Evolutionary conservation across 2,113 vertebrate species (phyloP).

Genomic region (Chloropsis cyanopogon): DNA sequence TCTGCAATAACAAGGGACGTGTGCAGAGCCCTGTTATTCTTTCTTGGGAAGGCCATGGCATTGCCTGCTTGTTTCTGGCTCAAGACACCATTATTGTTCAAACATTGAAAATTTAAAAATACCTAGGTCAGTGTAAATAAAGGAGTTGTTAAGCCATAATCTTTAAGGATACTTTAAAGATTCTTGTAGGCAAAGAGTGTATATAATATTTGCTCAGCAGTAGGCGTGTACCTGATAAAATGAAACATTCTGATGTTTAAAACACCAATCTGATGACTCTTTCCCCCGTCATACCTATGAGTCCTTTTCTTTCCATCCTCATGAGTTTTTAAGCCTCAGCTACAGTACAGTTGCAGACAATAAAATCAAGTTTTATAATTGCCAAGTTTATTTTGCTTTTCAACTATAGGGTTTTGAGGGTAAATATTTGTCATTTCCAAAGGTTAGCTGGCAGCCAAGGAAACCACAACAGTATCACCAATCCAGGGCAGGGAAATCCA

Average conservation of each 20-base stretch:
- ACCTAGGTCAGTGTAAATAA: slow-evolving; percentile 39
- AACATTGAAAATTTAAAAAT: neutral
- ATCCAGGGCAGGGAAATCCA: neutral
- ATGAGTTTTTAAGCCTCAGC: neutral
- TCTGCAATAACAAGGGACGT: neutral
- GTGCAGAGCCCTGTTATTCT: neutral
- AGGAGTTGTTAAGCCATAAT: slow-evolving; percentile 44
- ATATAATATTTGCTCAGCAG: slow-evolving; percentile 51
- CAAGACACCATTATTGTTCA: slow-evolving; percentile 8
- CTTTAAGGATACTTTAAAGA: slow-evolving; percentile 50
- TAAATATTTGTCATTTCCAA: slow-evolving; percentile 41
- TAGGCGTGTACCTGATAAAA: slow-evolving; percentile 38
- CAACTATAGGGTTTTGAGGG: neutral
- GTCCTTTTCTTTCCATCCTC: slow-evolving; percentile 14
- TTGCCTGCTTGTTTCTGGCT: slow-evolving; percentile 15
- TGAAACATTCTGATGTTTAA: neutral
- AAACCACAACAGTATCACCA: neutral
- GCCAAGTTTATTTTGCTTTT: slow-evolving; percentile 15
- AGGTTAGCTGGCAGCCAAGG: neutral
- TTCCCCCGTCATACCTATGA: neutral
- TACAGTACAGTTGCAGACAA: neutral
- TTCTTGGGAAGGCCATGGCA: neutral
- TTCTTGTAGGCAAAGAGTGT: neutral
- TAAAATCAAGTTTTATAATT: neutral
- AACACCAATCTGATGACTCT: slow-evolving; percentile 11